Evolutionary conservation across 2,113 vertebrate genomes (phyloP), one percentile per base, ranked within the genome.

Genomic region (Tupaia chinensis): DNA sequence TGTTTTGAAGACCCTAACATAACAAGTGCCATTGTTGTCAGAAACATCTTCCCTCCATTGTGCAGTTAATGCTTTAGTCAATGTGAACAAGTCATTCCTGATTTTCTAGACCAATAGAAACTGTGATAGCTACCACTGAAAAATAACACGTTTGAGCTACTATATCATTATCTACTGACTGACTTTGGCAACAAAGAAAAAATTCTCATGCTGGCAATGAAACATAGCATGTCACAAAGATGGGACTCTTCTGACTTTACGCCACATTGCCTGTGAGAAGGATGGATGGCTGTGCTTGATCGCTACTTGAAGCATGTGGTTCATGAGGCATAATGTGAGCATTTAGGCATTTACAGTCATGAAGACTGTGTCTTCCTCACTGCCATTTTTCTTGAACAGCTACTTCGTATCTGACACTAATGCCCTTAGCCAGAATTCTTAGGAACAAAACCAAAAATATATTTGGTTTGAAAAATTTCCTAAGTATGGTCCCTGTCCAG

Each of bases 21-120:
- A 63, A 29, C 7, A 93, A 82, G 23, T 15, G 7, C 9, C 25
- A 56, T 58, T 81, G 22, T 77, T 81, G 68, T 84, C 23, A 74
- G 69, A 85, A 85, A 80, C 10, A 5, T 9, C 58, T 77, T 92
- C 23, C n/a, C 73, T 89, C 14, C 56, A 44, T 27, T 61, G 84
- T 78, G 4, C 14, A 89, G 58, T 74, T 85, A 23, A 76, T 70
- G 20, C 23, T 95, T 86, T 16, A 72, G 68, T 68, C 83, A 80
- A 5, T 60, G 70, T 29, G 58, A 95, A 66, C 8, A 91, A 93
- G 20, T 5, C n/a, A 11, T 10, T 79, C 32, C 23, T 61, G 73
- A 86, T 95, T 96, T 94, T 95, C 89, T 87, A 66, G 56, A 83
- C 54, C 87, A 54, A 23, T 23, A 86, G 65, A 83, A 96, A 76